Evolutionary conservation across 2,113 vertebrate species (phyloP).

Genomic region (Gasterosteus aculeatus): DNA sequence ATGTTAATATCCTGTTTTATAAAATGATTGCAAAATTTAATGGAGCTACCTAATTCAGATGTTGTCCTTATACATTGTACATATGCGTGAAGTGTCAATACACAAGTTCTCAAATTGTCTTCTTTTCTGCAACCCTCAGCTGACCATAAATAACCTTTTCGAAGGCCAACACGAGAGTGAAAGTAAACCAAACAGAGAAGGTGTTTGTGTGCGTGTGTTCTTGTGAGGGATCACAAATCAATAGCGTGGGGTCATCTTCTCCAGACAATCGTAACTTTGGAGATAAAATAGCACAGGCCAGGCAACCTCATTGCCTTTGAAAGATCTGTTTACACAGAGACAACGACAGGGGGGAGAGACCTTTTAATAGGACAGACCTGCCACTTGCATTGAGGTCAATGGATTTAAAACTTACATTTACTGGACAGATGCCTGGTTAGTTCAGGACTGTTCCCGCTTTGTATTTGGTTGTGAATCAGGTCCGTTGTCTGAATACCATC

Average conservation of each 20-base stretch:
- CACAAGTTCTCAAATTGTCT: constrained; percentile 5
- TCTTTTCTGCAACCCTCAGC: constrained; percentile 63
- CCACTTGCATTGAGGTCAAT: constrained; percentile 71
- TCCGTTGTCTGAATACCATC: constrained; percentile 26
- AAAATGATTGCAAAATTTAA: neutral
- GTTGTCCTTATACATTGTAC: neutral
- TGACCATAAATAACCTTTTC: constrained; percentile 81
- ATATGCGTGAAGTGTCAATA: neutral
- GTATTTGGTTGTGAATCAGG: constrained; percentile 23
- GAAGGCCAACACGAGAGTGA: constrained; percentile 87
- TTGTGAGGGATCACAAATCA: constrained; percentile 69
- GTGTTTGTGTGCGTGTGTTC: constrained; percentile 28
- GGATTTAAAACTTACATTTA: constrained; percentile 58
- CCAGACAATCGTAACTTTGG: constrained; percentile 68
- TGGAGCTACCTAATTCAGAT: neutral
- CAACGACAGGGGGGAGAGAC: constrained; percentile 65
- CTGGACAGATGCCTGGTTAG: constrained; percentile 58
- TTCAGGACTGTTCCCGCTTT: constrained; percentile 45
- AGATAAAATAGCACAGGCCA: constrained; percentile 68
- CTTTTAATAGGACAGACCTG: constrained; percentile 77
- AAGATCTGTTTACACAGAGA: constrained; percentile 70
- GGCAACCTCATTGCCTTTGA: constrained; percentile 63
- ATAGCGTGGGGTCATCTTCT: constrained; percentile 66
- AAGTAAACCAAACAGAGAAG: constrained; percentile 79
- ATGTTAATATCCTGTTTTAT: neutral